Evolutionary conservation across 2,113 vertebrate genomes (phyloP).

Genomic region (Ochotona princeps): DNA sequence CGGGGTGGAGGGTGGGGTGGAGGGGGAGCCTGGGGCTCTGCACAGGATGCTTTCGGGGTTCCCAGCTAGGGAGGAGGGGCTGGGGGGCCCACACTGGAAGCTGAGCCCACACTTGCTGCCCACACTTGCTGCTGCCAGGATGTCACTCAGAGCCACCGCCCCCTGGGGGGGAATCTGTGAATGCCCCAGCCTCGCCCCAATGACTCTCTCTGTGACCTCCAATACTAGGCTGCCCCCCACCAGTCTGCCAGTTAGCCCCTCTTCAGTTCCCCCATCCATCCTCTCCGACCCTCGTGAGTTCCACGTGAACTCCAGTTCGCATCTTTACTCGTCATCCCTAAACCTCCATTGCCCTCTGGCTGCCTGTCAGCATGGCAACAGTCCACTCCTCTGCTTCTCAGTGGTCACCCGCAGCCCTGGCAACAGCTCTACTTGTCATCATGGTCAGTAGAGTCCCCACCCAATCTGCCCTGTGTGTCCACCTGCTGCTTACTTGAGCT

Average conservation of each 20-base stretch:
- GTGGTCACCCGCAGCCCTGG: neutral
- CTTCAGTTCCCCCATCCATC: neutral
- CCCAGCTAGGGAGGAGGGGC: neutral
- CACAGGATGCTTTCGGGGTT: neutral
- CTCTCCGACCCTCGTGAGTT: neutral
- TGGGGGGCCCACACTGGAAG: neutral
- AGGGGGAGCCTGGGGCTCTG: neutral
- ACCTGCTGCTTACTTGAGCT: neutral
- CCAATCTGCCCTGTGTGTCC: neutral
- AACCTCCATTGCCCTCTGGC: too few relatives aligned
- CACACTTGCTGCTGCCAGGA: constrained; percentile 67
- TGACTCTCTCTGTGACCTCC: neutral
- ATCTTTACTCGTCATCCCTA: too few relatives aligned
- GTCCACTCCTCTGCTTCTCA: neutral
- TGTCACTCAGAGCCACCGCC: constrained; percentile 59
- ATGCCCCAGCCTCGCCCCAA: neutral
- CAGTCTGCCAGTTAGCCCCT: neutral
- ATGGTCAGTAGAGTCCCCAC: neutral
- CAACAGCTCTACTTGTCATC: neutral
- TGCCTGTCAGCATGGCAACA: neutral
- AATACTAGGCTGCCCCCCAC: too few relatives aligned
- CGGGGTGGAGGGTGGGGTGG: neutral
- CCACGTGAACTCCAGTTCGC: too few relatives aligned
- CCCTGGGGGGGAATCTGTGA: constrained; percentile 47
- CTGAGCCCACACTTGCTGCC: too few relatives aligned